Base-by-base conservation (phyloP, 2,797 vertebrate genomes). In the Macrochelys suwanniensis region DNA sequence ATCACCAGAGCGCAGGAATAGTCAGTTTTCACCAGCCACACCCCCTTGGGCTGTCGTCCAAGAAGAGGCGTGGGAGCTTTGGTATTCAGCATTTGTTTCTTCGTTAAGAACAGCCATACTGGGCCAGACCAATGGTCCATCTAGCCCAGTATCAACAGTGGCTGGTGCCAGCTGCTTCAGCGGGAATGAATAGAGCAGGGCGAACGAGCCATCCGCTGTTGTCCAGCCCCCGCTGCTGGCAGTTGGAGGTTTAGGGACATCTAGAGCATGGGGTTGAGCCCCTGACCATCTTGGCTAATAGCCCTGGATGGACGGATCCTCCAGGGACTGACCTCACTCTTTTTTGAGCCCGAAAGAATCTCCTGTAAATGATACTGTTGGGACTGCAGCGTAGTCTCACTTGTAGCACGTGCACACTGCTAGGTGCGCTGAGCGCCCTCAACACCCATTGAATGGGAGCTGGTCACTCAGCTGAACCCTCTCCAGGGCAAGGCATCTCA, bases 51-150 rank as follows among this genome's bases (percentile, higher is more conserved):
- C 16, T 82, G 47, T n/a, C 6, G 25, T 33, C 54, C 42, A 61
- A 51, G 79, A 49, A 59, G 13, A 11, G 45, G 13, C 3, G 1
- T 0, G 1, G 12, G 25, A 86, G n/a, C 8, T 5, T 7, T n/a
- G 1, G 19, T 45, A 16, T 28, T 28, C 15, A 31, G 13, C 1
- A 0, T 0, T 0, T 25, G 83, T 7, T 56, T 86, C 33, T 49
- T 56, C 37, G 3, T n/a, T 1, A 0, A 71, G 19, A 71, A 23
- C 17, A 10, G 65, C 65, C n/a, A 23, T 37, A 42, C 19, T 5
- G 9, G 17, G 17, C 42, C 65, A 71, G 65, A 42, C 19, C n/a
- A 21, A 23, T 68, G n/a, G 65, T 23, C n/a, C 10, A 23, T 37
- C 21, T 71, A 42, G 59, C 59, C 57, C 28, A 28, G 28, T 59